phyloP scores from a whole-genome alignment of 64 coral and sea anemone species.

The Dendronephthya gigantea region DNA sequence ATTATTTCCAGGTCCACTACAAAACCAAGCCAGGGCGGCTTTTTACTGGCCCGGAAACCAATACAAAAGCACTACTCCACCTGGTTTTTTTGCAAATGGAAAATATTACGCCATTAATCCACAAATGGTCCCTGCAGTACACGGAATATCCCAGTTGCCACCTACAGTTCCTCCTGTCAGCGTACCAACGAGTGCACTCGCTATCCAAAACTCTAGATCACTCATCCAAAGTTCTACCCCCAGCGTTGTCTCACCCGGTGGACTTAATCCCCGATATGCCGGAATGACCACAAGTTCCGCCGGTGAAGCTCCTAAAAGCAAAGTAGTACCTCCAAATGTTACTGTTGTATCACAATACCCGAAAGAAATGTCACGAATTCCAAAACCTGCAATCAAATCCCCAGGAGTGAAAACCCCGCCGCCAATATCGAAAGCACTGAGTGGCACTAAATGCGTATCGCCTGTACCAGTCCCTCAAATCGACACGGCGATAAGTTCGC shows the following conservation, averaged over 20 bases:
- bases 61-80: neutral
- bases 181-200: neutral
- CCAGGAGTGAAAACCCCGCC: neutral
- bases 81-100: constrained; percentile 8
- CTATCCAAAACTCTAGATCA: neutral
- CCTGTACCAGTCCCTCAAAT: neutral
- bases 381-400: neutral
- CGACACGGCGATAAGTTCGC: neutral
- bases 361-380: neutral
- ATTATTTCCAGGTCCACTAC: neutral
- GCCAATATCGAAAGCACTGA: neutral
- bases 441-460: neutral
- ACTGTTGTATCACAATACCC: neutral
- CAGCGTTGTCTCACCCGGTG: neutral
- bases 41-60: neutral
- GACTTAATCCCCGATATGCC: neutral
- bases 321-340: neutral
- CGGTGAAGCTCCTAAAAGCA: neutral
- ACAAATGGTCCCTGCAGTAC: neutral
- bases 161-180: neutral
- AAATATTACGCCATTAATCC: neutral
- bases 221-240: neutral
- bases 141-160: neutral
- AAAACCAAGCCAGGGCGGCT: neutral
- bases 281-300: neutral